Evolutionary conservation across 2,888 invertebrate genomes (phyloP).

Genomic region (Dermolepida albohirtum): DNA sequence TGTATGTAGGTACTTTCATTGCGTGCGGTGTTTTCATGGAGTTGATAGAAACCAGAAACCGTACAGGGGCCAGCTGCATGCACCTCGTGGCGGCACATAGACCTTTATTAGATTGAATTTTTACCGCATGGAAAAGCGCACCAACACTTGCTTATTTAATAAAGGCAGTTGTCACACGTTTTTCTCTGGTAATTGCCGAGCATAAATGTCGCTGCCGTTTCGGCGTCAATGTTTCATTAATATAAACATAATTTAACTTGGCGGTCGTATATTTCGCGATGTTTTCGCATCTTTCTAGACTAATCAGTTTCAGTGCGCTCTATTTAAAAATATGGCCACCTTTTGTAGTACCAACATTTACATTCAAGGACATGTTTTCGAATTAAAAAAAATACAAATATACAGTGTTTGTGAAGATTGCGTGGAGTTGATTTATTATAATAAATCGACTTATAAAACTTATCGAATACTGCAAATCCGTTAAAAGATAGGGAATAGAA

Average conservation of each 20-base stretch:
- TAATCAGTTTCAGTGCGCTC: not conserved
- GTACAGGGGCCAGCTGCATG: slow-evolving; percentile 45
- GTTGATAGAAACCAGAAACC: slow-evolving; percentile 49
- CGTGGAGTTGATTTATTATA: too few relatives aligned
- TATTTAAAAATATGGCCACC: too few relatives aligned
- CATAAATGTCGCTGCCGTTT: slow-evolving; percentile 26
- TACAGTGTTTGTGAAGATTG: too few relatives aligned
- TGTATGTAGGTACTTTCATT: slow-evolving; percentile 21
- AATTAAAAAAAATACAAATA: too few relatives aligned
- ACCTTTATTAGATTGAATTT: slow-evolving; percentile 49
- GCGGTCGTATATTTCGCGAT: slow-evolving; percentile 4
- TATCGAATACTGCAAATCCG: too few relatives aligned
- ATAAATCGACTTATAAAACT: too few relatives aligned
- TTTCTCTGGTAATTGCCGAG: slow-evolving; percentile 34
- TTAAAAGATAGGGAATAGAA: too few relatives aligned
- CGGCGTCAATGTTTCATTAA: slow-evolving; percentile 29
- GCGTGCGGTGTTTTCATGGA: slow-evolving; percentile 43
- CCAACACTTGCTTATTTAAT: slow-evolving; percentile 44
- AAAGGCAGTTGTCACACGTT: slow-evolving; percentile 52
- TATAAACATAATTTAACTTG: slow-evolving; percentile 31
- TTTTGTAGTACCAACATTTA: too few relatives aligned
- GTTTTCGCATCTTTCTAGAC: slow-evolving; percentile 5
- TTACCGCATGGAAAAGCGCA: slow-evolving; percentile 37
- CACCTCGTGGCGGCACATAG: slow-evolving; percentile 21
- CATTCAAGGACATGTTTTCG: too few relatives aligned